These are phyloP conservation scores for Hoplostethus mediterraneus DNA, from an alignment of 2,797 vertebrate genomes.

Conservation along the genomic window DNA sequence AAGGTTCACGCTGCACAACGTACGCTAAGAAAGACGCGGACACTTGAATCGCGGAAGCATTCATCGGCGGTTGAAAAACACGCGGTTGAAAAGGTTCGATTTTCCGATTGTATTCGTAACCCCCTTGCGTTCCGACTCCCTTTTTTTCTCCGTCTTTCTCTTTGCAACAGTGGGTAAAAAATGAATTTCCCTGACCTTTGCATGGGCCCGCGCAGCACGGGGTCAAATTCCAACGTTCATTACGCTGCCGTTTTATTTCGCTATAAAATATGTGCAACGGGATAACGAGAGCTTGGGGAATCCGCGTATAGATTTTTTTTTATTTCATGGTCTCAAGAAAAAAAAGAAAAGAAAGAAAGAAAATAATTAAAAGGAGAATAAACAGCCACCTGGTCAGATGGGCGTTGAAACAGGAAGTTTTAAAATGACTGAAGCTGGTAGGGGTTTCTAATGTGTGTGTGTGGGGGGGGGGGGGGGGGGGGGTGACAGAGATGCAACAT, in stretches of 20 bases:
- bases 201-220: conserved; percentile 58
- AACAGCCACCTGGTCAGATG: conserved; percentile 76
- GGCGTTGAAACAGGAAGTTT: conserved; percentile 19
- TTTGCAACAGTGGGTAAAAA: conserved; percentile 66
- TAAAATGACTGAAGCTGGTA: conserved; percentile 31
- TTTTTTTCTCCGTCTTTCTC: conserved; percentile 22
- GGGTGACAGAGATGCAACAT: conserved; percentile 27
- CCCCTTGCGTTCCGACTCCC: conserved; percentile 15
- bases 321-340: conserved; percentile 62
- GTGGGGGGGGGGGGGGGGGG: conserved; percentile 9
- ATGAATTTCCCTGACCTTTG: conserved; percentile 79
- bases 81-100: conserved; percentile 51
- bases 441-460: conserved; percentile 22
- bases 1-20: conserved; percentile 43
- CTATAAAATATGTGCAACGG: conserved; percentile 71
- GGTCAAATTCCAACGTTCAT: conserved; percentile 79
- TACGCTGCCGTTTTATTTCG: conserved; percentile 72
- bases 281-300: conserved; percentile 80
- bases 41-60: conserved; percentile 26
- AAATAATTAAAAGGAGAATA: conserved; percentile 76
- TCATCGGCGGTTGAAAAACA: conserved; percentile 54
- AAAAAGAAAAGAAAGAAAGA: conserved; percentile 31
- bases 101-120: conserved; percentile 58
- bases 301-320: conserved; percentile 77
- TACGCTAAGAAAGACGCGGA: conserved; percentile 1